Conservation (phyloP, 1,140 invertebrate genomes). For the Kradibia gibbosae region DNA sequence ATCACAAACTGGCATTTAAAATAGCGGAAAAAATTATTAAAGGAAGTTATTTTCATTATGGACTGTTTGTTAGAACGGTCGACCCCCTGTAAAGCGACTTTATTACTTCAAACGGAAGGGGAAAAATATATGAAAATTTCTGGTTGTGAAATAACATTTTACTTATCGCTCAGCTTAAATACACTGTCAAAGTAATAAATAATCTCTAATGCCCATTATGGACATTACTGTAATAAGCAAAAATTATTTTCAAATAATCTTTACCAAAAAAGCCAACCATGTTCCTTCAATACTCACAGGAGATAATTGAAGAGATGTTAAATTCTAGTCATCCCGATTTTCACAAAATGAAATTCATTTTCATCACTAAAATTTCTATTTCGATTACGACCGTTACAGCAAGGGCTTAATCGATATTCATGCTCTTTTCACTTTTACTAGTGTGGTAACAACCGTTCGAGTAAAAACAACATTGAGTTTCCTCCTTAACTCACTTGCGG, state of each 20-base stretch:
- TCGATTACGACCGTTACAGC: background rate
- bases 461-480: conserved; percentile 32
- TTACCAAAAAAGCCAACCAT: background rate
- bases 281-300: background rate
- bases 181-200: background rate
- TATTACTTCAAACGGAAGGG: too few relatives aligned
- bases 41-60: background rate
- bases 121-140: background rate
- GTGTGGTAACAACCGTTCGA: conserved; percentile 8
- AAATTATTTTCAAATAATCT: background rate
- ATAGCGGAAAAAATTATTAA: background rate
- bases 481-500: conserved; percentile 30
- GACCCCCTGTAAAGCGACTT: background rate
- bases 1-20: background rate
- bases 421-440: conserved; percentile 24
- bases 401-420: conserved; percentile 24
- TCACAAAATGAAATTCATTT: background rate
- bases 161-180: background rate
- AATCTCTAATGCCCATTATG: background rate
- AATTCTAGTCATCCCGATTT: background rate
- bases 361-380: background rate
- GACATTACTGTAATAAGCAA: background rate
- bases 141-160: background rate
- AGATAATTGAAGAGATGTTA: conserved; percentile 15
- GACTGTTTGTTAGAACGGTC: background rate